Conservation (phyloP, 2,113 vertebrate genomes). For the Calidris pugnax region DNA sequence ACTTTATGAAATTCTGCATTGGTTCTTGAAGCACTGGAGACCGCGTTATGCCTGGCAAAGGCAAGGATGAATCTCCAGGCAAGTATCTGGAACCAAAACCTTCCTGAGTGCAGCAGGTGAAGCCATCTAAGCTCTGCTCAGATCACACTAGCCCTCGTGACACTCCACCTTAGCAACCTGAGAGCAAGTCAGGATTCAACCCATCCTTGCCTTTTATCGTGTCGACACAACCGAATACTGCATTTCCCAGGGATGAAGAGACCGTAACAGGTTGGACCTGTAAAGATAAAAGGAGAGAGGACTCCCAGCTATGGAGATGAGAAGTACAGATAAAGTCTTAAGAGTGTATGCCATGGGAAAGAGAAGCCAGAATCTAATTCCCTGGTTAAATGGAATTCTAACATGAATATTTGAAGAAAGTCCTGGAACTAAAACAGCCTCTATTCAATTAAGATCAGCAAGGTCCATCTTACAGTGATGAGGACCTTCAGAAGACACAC, state of each 20-base stretch:
- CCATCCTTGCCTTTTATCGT: not conserved
- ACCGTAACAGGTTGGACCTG: not conserved
- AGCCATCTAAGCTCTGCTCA: not conserved
- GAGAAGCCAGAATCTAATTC: not conserved
- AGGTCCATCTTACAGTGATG: not conserved
- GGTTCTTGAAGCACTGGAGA: not conserved
- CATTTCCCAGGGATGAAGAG: not conserved
- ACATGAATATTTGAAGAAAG: not conserved
- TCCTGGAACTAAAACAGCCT: not conserved
- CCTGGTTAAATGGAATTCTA: not conserved
- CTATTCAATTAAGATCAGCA: not conserved
- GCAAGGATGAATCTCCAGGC: not conserved
- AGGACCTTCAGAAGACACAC: not conserved
- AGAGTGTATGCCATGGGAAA: not conserved
- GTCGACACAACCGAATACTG: not conserved
- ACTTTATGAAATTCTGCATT: not conserved
- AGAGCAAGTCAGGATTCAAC: not conserved
- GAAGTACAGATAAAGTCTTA: not conserved
- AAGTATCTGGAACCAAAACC: not conserved
- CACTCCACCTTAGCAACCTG: not conserved
- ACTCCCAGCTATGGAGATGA: not conserved
- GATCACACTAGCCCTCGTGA: not conserved
- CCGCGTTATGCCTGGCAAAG: not conserved
- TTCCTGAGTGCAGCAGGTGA: not conserved
- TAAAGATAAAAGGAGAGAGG: not conserved